Base-by-base conservation (phyloP, 2,113 vertebrate species). In the Fukomys damarensis region DNA sequence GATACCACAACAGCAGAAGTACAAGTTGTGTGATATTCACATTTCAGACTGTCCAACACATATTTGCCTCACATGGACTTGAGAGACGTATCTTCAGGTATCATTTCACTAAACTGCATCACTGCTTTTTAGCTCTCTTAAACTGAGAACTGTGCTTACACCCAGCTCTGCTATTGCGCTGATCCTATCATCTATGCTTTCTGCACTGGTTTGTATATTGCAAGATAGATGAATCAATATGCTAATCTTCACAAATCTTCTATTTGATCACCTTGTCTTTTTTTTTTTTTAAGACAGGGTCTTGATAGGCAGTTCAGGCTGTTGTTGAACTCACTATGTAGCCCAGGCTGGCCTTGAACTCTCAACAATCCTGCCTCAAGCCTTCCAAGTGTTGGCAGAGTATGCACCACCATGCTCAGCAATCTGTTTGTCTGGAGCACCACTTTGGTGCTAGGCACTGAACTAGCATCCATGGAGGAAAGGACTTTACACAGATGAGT, bases 401-500 rank as follows among this genome's bases (percentile, higher is more conserved):
- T 11, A 7, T 76, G 26, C 43, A 41, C 43, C 43, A 30, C 68
- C n/a, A 70, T 9, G n/a, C 68, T 35, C n/a, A 70, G 68, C 6
- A 70, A 70, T 70, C 68, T 38, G 17, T 32, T 20, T 30, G 35
- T 68, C 16, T 68, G 61, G 0, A 17, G 54, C 11, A 83, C 17
- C 38, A 46, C 24, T 58, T 93, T 30, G 56, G 30, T 59, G 52
- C 35, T 38, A 72, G 30, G 43, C 46, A 82, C 58, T 87, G 30
- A 94, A 54, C 38, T 86, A 61, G 59, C 35, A 49, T 84, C 76
- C 59, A 61, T 41, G 26, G 72, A 92, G 19, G 43, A 94, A 77
- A 84, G 81, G 38, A 81, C 87, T 88, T 92, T n/a, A 84, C 20
- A 85, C 86, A 87, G 70, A 72, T 35, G 17, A 88, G 22, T 56